phyloP scores from a whole-genome alignment of 2,888 invertebrate species.

The Argyresthia goedartella region DNA sequence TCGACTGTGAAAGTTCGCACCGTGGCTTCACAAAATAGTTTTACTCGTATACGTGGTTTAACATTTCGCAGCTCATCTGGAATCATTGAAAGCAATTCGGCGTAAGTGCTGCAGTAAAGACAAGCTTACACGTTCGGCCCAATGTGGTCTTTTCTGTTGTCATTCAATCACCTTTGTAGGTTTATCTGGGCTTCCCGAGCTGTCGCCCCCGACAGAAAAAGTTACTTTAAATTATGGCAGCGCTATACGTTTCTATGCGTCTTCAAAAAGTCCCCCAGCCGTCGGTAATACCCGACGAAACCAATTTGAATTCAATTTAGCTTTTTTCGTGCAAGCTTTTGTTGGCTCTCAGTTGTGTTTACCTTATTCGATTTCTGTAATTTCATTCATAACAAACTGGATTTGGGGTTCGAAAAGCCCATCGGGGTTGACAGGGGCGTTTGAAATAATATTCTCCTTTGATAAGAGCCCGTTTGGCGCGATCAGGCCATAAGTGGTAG shows the following conservation, averaged over 20 bases:
- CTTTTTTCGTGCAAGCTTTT: conserved; percentile 68
- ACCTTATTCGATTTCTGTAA: conserved; percentile 72
- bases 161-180: conserved; percentile 40
- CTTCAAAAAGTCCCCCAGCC: conserved; percentile 61
- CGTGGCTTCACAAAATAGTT: conserved; percentile 1
- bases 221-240: conserved; percentile 57
- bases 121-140: conserved; percentile 14
- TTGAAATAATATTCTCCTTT: conserved; percentile 71
- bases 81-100: conserved; percentile 11
- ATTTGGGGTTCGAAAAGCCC: conserved; percentile 66
- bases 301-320: conserved; percentile 72
- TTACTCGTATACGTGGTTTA: neutral
- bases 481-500: conserved; percentile 42
- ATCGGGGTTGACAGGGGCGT: conserved; percentile 68
- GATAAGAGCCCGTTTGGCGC: conserved; percentile 57
- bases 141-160: conserved; percentile 33
- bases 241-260: conserved; percentile 41
- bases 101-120: conserved; percentile 4
- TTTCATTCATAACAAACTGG: conserved; percentile 72
- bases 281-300: conserved; percentile 68
- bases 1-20: conserved; percentile 3
- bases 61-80: neutral
- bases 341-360: conserved; percentile 70
- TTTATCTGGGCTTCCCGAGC: conserved; percentile 36
- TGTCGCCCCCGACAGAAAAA: conserved; percentile 55